Evolutionary conservation across 2,113 vertebrate genomes (phyloP).

Genomic region (Peucedramus taeniatus): DNA sequence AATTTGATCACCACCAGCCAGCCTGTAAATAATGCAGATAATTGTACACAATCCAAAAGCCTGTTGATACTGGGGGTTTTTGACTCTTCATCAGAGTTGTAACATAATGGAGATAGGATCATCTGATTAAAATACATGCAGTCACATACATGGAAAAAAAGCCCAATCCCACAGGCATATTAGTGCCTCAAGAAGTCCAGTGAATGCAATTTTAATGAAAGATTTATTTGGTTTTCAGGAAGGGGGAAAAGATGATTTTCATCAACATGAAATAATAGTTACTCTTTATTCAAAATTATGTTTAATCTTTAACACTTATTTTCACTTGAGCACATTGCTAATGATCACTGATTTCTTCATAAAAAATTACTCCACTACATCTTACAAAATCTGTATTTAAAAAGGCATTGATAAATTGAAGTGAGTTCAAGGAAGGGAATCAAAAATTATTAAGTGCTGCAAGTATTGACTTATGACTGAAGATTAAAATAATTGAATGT

Average conservation of each 20-base stretch:
- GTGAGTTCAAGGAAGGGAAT: conserved; percentile 30
- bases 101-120: background rate
- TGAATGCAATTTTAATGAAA: background rate
- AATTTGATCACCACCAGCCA: background rate
- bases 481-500: conserved; percentile 44
- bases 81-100: background rate
- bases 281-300: background rate
- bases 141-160: background rate
- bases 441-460: conserved; percentile 28
- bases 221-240: background rate
- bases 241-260: background rate
- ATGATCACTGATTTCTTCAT: conserved; percentile 11
- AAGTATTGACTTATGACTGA: conserved; percentile 35
- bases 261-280: background rate
- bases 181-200: background rate
- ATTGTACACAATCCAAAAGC: background rate
- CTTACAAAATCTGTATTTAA: conserved; percentile 34
- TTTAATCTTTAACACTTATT: conserved; percentile 18
- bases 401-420: conserved; percentile 58
- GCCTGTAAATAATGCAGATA: background rate
- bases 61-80: background rate
- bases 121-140: background rate
- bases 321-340: conserved; percentile 5
- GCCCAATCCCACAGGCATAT: background rate
- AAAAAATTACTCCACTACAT: background rate